These are phyloP conservation scores for Motacilla alba DNA, from an alignment of 2,113 vertebrate genomes.

Conservation along the genomic window DNA sequence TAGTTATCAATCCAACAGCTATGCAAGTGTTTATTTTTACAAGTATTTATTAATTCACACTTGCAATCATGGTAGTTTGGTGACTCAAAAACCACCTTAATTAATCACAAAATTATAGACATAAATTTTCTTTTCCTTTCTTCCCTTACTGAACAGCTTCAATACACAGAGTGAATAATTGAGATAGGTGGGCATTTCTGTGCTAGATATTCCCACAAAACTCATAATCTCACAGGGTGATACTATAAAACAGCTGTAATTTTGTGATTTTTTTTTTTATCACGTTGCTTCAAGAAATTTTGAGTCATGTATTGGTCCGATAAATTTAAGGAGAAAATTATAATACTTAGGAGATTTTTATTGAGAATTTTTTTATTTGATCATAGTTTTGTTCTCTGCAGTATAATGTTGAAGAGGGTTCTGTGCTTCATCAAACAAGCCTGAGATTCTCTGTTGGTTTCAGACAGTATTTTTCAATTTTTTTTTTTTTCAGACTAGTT, in stretches of 20 bases:
- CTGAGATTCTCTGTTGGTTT: not conserved
- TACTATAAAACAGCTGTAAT: not conserved
- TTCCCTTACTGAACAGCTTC: not conserved
- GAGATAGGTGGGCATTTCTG: not conserved
- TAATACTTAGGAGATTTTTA: not conserved
- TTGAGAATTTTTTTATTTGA: not conserved
- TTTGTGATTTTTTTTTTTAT: not conserved
- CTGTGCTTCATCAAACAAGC: not conserved
- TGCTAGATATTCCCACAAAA: not conserved
- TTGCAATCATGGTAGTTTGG: not conserved
- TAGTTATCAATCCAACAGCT: not conserved
- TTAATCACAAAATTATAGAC: not conserved
- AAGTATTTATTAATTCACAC: not conserved
- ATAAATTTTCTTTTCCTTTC: not conserved
- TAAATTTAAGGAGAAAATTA: not conserved
- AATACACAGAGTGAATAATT: not conserved
- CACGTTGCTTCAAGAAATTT: not conserved
- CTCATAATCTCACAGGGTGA: not conserved
- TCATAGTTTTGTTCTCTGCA: not conserved
- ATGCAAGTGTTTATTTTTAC: not conserved
- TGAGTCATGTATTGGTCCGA: not conserved
- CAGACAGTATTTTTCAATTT: not conserved
- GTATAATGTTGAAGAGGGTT: not conserved
- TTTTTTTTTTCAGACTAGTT: not conserved
- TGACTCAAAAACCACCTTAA: not conserved